These are phyloP conservation scores for Planiliza haematocheilus DNA, from an alignment of 2,113 vertebrate genomes.

Conservation along the genomic window DNA sequence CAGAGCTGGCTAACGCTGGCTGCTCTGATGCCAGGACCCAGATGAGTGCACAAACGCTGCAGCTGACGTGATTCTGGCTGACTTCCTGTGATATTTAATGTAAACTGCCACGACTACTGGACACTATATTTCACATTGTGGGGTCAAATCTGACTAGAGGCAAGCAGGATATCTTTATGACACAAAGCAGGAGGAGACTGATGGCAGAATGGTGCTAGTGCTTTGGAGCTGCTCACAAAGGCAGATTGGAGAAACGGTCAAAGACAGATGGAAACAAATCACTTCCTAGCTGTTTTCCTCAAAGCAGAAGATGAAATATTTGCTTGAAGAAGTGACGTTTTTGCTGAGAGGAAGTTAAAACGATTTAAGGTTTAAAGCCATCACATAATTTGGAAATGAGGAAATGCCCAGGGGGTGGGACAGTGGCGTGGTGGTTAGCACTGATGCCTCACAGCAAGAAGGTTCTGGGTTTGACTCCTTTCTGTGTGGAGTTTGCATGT, in stretches of 20 bases:
- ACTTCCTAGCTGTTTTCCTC: slow-evolving; percentile 26
- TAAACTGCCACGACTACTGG: slow-evolving; percentile 6
- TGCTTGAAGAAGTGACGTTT: slow-evolving; percentile 14
- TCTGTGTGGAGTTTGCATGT: too few species aligned
- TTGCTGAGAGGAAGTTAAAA: slow-evolving; percentile 19
- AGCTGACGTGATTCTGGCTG: slow-evolving; percentile 9
- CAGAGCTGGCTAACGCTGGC: slow-evolving; percentile 20
- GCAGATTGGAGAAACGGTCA: slow-evolving; percentile 38
- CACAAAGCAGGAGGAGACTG: slow-evolving; percentile 45
- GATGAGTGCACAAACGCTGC: slow-evolving; percentile 25
- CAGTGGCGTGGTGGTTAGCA: too few species aligned
- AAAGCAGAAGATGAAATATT: slow-evolving; percentile 37
- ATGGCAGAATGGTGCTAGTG: slow-evolving; percentile 23
- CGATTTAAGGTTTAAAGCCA: slow-evolving; percentile 29
- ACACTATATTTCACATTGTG: neutral
- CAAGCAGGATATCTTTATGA: slow-evolving; percentile 17
- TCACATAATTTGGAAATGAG: too few species aligned
- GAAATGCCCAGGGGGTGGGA: too few species aligned
- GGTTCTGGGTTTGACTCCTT: too few species aligned
- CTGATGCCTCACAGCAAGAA: too few species aligned
- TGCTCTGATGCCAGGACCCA: slow-evolving; percentile 27
- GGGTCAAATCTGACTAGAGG: slow-evolving; percentile 22
- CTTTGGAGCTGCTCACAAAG: slow-evolving; percentile 25
- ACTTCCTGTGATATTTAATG: slow-evolving; percentile 14
- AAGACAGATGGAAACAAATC: slow-evolving; percentile 54